Conservation (phyloP, 2,888 invertebrate genomes). For the Vanessa cardui region DNA sequence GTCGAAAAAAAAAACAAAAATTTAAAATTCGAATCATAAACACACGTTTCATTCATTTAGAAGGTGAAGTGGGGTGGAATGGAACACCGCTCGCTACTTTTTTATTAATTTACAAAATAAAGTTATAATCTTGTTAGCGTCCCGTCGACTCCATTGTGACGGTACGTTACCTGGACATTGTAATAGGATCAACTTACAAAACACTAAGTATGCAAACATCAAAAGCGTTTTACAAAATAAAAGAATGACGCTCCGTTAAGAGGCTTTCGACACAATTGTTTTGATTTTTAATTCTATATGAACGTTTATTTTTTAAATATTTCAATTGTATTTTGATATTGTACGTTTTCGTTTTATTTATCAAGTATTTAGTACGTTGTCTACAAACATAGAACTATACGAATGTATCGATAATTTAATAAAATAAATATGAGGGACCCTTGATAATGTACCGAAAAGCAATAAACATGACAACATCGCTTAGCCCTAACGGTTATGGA, state of each 20-base stretch:
- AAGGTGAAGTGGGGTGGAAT: slow-evolving; percentile 48
- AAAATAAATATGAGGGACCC: slow-evolving; percentile 40
- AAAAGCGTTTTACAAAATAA: slow-evolving; percentile 70
- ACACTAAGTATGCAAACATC: slow-evolving; percentile 81
- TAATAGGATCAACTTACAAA: slow-evolving; percentile 84
- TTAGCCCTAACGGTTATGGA: slow-evolving; percentile 66
- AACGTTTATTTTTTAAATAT: slow-evolving; percentile 10
- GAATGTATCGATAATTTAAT: slow-evolving; percentile 30
- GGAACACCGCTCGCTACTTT: slow-evolving; percentile 62
- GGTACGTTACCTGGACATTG: slow-evolving; percentile 76
- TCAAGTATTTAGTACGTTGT: not conserved
- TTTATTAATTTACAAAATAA: slow-evolving; percentile 81
- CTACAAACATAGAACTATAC: slow-evolving; percentile 18
- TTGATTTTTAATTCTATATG: slow-evolving; percentile 43
- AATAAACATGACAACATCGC: slow-evolving; percentile 74
- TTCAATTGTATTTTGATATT: not conserved
- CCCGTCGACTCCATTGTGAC: slow-evolving; percentile 70
- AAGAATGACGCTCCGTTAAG: slow-evolving; percentile 74
- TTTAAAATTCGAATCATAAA: not conserved
- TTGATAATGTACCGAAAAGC: slow-evolving; percentile 52
- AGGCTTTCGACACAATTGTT: slow-evolving; percentile 60
- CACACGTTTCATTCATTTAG: slow-evolving; percentile 37
- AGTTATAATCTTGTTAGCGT: slow-evolving; percentile 82
- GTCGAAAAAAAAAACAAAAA: not conserved
- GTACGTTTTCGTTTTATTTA: not conserved